Conservation (phyloP, 2,888 invertebrate genomes). For the Dicyrtomina minuta region DNA sequence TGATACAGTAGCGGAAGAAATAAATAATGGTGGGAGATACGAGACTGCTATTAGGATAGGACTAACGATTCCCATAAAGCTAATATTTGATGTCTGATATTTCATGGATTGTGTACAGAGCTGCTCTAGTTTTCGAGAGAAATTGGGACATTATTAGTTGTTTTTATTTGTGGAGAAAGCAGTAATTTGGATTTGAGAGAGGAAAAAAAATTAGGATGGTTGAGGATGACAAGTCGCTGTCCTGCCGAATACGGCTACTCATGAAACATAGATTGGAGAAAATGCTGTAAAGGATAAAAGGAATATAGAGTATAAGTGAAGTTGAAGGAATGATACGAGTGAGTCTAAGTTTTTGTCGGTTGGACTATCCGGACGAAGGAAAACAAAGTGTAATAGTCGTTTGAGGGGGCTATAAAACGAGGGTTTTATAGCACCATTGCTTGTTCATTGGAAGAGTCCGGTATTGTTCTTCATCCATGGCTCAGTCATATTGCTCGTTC, state of each 20-base stretch:
- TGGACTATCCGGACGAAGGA: constrained; percentile 15
- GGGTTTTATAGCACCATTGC: constrained; percentile 41
- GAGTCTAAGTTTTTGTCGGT: background rate
- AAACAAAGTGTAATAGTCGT: constrained; percentile 48
- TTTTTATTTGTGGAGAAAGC: constrained; percentile 3
- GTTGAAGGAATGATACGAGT: constrained; percentile 9
- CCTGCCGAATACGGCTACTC: background rate
- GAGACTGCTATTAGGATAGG: no score
- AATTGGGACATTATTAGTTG: background rate
- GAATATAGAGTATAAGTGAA: constrained; percentile 30
- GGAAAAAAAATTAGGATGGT: background rate
- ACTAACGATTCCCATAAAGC: no score
- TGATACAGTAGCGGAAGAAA: no score
- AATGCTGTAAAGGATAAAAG: constrained; percentile 14
- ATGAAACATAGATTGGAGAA: background rate
- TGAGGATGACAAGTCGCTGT: background rate
- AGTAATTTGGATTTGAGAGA: constrained; percentile 11
- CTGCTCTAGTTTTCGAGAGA: background rate
- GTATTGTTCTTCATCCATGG: constrained; percentile 20
- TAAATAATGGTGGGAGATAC: no score
- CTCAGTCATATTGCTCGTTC: constrained; percentile 12
- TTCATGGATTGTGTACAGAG: background rate
- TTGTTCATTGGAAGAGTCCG: constrained; percentile 31
- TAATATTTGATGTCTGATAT: background rate
- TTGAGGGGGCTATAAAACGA: constrained; percentile 45